Evolutionary conservation across 30 jellyfish, hydroid and myxozoan genomes (phyloP), one percentile per base, ranked within the genome.

Genomic region (Hydractinia symbiolongicarpus): DNA sequence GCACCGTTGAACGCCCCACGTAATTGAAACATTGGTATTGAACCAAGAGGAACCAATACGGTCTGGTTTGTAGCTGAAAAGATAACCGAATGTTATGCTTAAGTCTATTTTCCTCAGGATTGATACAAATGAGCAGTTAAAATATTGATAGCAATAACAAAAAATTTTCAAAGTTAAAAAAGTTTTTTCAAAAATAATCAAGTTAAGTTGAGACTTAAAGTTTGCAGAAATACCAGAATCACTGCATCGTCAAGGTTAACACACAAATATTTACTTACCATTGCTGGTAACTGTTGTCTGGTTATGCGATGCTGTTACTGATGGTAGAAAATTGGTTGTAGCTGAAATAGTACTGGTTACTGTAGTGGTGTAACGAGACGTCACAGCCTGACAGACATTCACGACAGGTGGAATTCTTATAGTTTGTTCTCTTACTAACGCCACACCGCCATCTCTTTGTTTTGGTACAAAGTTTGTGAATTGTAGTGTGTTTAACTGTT

Each of bases 391-490:
- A 4, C 74, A 7, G 7, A 64, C 74, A 64, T 51, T n/a, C 7
- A 64, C 74, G 7, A 51, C 40, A n/a, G 74, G 74, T n/a, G 74
- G 74, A 13, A 64, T 7, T 7, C 74, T 7, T 7, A 64, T 51
- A 0, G 74, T 64, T 64, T 64, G 74, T 14, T 91, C 98, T 67
- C 78, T 91, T 5, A 91, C 98, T 54, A 91, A 84, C 69, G 90
- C 84, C 49, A 91, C 84, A 56, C 78, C 77, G 49, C 90, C 88
- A n/a, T 90, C 98, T 83, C 86, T 91, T 56, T 60, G 81, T 4
- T 84, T 81, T 19, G 98, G 96, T 5, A 91, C 95, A 61, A 91
- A 76, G 61, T 91, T 91, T 9, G 98, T 91, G 77, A 91, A 91
- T 54, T 91, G 98, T 50, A 86, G 72, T 9, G 86, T 72, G 15